Base-by-base conservation (phyloP, 2,797 vertebrate genomes). In the Centroberyx gerrardi region DNA sequence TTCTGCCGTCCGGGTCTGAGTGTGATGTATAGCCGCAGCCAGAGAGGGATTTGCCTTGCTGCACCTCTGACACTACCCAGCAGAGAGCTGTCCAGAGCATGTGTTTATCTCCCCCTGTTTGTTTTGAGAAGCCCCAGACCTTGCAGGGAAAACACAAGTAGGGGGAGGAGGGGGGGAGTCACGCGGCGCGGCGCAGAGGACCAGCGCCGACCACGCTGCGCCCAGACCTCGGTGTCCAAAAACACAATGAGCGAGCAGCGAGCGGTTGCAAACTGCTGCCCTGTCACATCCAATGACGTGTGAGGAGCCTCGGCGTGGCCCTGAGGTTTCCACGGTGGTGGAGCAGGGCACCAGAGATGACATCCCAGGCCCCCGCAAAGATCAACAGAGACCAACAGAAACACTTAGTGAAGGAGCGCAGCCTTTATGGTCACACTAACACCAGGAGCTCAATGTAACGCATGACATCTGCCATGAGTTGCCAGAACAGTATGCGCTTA, bases 81-180 rank as follows among this genome's bases (percentile, higher is more conserved):
- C 87, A 86, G 90, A 93, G 87, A 88, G 83, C 92, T 88, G 90
- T 93, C 92, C 90, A 80, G 84, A 92, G 86, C 90, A 86, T 90
- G 88, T 92, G 93, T 92, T 94, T 94, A 94, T 93, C 91, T 90
- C 90, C 84, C 90, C 85, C 85, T 94, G 92, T 94, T 94, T 94
- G 92, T 94, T 95, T 94, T 89, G 93, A 93, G 87, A 94, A 94
- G 92, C 89, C 89, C 81, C 91, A 92, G 89, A 92, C 91, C 90
- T 91, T 82, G 89, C 91, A 93, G 90, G 91, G 90, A 92, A 93
- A 95, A 94, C 90, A 93, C 90, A 90, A 90, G 89, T 70, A 88
- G 84, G 74, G 80, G 80, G 84, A 87, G 82, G 83, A 88, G 90
- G 74, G 63, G 60, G 74, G 74, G 76, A 88, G 80, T 90, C 88